Percentiles rank a stretch among this genome's conserved stretches.
phyloP scores from a whole-genome alignment of 2,113 vertebrate species.

The Ophthalmotilapia sp. region DNA sequence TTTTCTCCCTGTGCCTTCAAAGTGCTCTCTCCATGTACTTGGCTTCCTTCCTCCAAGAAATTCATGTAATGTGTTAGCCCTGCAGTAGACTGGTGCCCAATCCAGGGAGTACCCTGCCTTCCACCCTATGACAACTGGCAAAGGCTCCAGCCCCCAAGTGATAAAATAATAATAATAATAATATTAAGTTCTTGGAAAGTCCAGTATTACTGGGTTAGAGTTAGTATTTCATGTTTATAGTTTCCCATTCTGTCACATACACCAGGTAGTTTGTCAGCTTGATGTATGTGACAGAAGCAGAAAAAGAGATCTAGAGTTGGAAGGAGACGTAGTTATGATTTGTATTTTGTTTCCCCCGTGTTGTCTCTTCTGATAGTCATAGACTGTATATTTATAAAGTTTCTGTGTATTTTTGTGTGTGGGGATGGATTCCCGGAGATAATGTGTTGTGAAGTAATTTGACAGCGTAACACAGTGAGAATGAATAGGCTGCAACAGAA shows the following conservation, averaged over 20 bases:
- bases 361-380: slow-evolving; percentile 2
- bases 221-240: background rate
- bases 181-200: background rate
- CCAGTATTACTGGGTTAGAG: background rate
- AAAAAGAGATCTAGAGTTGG: background rate
- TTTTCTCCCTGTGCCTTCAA: background rate
- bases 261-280: background rate
- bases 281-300: background rate
- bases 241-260: background rate
- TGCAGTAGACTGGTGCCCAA: background rate
- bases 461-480: background rate
- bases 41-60: background rate
- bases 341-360: background rate
- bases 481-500: background rate
- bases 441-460: background rate
- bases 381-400: background rate
- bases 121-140: background rate
- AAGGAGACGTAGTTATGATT: background rate
- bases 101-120: background rate
- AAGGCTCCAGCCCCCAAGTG: background rate
- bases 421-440: background rate
- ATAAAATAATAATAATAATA: background rate
- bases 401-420: background rate
- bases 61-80: background rate
- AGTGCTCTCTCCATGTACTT: background rate